These are phyloP conservation scores for Chinchilla lanigera DNA, from an alignment of 2,113 vertebrate species.

Conservation along the genomic window DNA sequence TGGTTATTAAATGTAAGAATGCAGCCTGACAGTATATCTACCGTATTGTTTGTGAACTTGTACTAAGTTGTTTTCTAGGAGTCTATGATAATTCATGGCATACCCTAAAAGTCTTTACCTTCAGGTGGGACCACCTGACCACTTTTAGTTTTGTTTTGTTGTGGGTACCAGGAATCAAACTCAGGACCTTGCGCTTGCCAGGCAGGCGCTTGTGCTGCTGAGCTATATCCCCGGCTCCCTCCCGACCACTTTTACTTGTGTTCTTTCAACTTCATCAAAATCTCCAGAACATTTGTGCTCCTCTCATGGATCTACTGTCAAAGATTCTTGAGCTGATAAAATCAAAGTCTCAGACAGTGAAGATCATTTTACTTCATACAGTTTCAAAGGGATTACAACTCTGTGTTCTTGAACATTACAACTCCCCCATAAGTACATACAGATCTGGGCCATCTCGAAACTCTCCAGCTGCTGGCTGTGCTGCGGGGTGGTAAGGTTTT, in stretches of 20 bases:
- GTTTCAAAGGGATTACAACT: neutral
- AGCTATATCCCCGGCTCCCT: too few relatives aligned
- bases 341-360: slow-evolving; percentile 9
- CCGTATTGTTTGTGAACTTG: neutral
- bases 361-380: slow-evolving; percentile 25
- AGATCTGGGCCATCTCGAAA: neutral
- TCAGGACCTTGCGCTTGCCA: too few relatives aligned
- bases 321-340: slow-evolving; percentile 49
- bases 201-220: too few relatives aligned
- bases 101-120: neutral
- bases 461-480: neutral
- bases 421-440: neutral
- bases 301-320: neutral
- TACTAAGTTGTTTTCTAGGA: neutral
- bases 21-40: neutral
- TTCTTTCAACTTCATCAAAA: slow-evolving; percentile 47
- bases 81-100: neutral
- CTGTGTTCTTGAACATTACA: slow-evolving; percentile 30
- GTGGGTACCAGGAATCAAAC: too few relatives aligned
- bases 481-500: neutral
- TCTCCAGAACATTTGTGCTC: neutral
- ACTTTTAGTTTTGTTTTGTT: neutral
- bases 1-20: neutral
- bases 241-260: neutral
- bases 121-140: neutral